Percentiles rank a stretch among this genome's conserved stretches.
Evolutionary conservation across 2,888 invertebrate genomes (phyloP).

Genomic region (Athrips mouffetella): DNA sequence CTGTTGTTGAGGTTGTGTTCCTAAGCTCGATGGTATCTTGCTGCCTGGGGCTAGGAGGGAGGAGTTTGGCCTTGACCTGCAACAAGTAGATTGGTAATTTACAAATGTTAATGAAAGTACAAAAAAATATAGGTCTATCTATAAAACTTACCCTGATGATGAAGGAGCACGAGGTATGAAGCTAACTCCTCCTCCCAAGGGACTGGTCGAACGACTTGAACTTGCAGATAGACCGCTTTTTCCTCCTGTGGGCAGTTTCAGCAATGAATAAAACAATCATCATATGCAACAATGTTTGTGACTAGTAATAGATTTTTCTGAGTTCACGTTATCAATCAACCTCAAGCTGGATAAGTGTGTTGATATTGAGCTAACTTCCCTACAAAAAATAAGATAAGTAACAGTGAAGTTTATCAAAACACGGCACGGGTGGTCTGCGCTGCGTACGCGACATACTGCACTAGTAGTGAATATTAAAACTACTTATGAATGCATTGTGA

Average conservation of each 20-base stretch:
- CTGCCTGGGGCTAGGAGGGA: slow-evolving; percentile 70
- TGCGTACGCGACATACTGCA: slow-evolving; percentile 51
- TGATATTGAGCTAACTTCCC: slow-evolving; percentile 35
- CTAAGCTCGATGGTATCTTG: slow-evolving; percentile 72
- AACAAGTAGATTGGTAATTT: slow-evolving; percentile 23
- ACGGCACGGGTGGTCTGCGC: slow-evolving; percentile 56
- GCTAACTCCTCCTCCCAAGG: slow-evolving; percentile 67
- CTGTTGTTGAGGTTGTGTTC: slow-evolving; percentile 61
- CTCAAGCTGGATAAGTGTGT: slow-evolving; percentile 45
- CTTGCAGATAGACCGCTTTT: slow-evolving; percentile 74
- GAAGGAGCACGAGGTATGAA: slow-evolving; percentile 74
- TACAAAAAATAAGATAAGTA: slow-evolving; percentile 38
- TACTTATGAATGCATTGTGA: too few relatives aligned
- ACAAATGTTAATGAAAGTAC: not conserved
- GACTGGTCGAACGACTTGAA: slow-evolving; percentile 80
- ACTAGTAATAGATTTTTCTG: not conserved
- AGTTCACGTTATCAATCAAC: slow-evolving; percentile 29
- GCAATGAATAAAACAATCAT: not conserved
- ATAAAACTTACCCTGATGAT: slow-evolving; percentile 76
- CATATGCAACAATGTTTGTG: not conserved
- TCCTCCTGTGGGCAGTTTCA: slow-evolving; percentile 45
- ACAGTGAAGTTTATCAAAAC: slow-evolving; percentile 43
- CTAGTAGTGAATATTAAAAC: too few relatives aligned
- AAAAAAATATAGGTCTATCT: too few relatives aligned
- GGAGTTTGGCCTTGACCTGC: slow-evolving; percentile 72